Base-by-base conservation (phyloP, 2,797 vertebrate genomes). In the Galago senegalensis region DNA sequence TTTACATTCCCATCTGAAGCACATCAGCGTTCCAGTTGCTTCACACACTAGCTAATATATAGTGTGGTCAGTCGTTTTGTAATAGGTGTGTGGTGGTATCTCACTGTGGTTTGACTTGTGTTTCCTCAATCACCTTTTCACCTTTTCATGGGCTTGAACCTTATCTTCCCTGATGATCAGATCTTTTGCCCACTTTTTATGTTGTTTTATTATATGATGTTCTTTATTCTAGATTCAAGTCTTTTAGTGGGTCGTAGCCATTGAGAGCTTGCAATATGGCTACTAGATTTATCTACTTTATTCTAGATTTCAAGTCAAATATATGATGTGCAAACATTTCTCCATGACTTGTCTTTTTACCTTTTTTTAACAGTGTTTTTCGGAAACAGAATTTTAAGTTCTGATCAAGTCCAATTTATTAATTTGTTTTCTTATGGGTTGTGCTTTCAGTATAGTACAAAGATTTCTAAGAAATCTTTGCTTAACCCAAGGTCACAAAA, bases 321-420 rank as follows among this genome's bases (percentile, higher is more conserved):
- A 63, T 65, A 37, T 56, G 49, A 75, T 25, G 27, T 63, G 29
- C 43, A 73, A 65, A 27, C 43, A 56, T 93, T 70, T 76, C 46
- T 87, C 56, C 12, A 25, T 60, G 25, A 37, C 69, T 46, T 89
- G 29, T 76, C 23, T 37, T 88, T 83, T 61, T 5, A 27, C 49
- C 14, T 53, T 67, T 84, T 60, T 84, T 53, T n/a, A 79, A 34
- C 29, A 67, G 25, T 31, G 43, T 43, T 90, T 65, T 69, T 63
- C 49, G 81, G 90, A 83, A 96, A 65, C n/a, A 16, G 61, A 93
- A 77, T 61, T 77, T 76, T 53, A 27, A 94, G 65, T 63, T 90
- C 63, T 84, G 29, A 43, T 56, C 12, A 76, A 82, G 27, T 34
- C 40, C 85, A 86, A 53, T 34, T n/a, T 27, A 56, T 65, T 46